Evolutionary conservation across 2,888 invertebrate genomes (phyloP), one percentile per base, ranked within the genome.

Genomic region (Xestia ashworthii): DNA sequence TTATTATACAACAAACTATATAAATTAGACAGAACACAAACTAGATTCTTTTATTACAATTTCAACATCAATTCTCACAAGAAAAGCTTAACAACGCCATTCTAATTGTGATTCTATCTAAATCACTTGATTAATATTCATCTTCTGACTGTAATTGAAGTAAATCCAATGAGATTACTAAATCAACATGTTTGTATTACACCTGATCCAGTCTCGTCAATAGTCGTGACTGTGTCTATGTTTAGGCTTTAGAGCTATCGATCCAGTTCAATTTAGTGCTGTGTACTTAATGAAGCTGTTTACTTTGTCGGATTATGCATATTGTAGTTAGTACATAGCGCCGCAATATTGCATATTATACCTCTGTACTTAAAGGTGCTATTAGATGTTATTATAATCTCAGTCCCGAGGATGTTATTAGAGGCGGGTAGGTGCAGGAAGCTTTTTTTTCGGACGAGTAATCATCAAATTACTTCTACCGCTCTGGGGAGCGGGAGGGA

Each of bases 131-230:
- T 58, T 14, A 58, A 58, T 53, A 71, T 50, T 38, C 22, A 62
- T 14, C 25, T 46, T 38, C 46, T 25, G 22, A 25, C 4, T 41
- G 4, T 46, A 16, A n/a, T 62, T 44, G 22, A 46, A 80, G 32
- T 25, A 53, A 22, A 53, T 38, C 11, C 19, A 80, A 38, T 65
- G 5, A n/a, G 41, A 53, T 68, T 14, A 64, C 55, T 50, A 12
- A n/a, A 53, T 78, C 71, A 78, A 78, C 77, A 58, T 32, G 38
- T 25, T 14, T 68, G 22, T 58, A 46, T 64, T 48, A 69, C 14
- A 38, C 8, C 8, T 38, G 50, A 41, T 50, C 19, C 53, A 32
- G n/a, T 48, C 44, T 53, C 14, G 3, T 74, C n/a, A 78, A n/a
- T 69, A 25, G 19, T 32, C 12, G 25, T 44, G 14, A 53, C 58